Percentiles rank a stretch among this genome's conserved stretches.
phyloP scores from a whole-genome alignment of 2,113 vertebrate species.

The Rhagologus leucostigma region DNA sequence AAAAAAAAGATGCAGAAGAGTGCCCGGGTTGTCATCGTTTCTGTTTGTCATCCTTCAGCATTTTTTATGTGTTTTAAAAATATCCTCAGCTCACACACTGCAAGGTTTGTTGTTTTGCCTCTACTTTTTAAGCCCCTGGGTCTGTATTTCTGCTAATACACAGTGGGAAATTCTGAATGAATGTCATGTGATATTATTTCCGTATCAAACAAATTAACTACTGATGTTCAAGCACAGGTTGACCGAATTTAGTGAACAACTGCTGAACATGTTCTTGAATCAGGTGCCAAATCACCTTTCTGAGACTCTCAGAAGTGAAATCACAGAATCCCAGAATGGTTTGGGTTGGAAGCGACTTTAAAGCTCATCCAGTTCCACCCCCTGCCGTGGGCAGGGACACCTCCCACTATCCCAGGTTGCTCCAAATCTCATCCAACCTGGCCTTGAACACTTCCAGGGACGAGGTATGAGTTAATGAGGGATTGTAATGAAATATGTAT shows the following conservation, averaged over 20 bases:
- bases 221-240: background rate
- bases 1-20: fast-evolving
- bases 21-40: fast-evolving
- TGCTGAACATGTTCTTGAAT: background rate
- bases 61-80: background rate
- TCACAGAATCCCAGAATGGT: background rate
- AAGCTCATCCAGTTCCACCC: background rate
- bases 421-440: background rate
- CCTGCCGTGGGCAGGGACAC: background rate
- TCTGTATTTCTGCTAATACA: background rate
- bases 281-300: background rate
- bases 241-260: background rate
- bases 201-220: background rate
- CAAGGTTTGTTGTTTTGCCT: background rate
- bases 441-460: background rate
- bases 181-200: background rate
- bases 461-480: fast-evolving
- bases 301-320: background rate
- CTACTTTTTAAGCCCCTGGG: background rate
- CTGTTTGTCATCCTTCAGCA: background rate
- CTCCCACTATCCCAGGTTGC: background rate
- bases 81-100: background rate
- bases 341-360: background rate
- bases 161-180: background rate
- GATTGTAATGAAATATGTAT: fast-evolving